Evolutionary conservation across 2,888 invertebrate species (phyloP).

Genomic region (Spatulosminthurus flaviceps): DNA sequence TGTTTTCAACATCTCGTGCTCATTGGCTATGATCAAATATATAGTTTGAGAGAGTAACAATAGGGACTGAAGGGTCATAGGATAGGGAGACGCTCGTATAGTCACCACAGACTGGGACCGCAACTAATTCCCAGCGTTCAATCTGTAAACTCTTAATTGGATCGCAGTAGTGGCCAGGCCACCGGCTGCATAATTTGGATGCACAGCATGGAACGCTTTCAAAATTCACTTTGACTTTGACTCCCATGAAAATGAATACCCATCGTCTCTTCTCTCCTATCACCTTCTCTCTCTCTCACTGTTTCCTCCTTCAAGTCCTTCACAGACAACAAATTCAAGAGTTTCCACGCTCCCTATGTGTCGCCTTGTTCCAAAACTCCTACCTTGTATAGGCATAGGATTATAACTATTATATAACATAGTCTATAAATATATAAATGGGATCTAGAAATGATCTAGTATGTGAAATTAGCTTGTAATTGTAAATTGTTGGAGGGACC

Average conservation of each 20-base stretch:
- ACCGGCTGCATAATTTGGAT: conserved; percentile 37
- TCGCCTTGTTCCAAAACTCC: not conserved
- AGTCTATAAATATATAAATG: too few relatives aligned
- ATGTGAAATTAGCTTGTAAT: too few relatives aligned
- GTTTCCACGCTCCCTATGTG: conserved; percentile 23
- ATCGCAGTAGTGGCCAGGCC: conserved; percentile 40
- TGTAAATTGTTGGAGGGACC: too few relatives aligned
- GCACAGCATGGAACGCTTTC: conserved; percentile 43
- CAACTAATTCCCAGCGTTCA: conserved; percentile 45
- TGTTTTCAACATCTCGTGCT: conserved; percentile 12
- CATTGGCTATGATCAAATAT: not conserved
- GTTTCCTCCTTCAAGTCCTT: too few relatives aligned
- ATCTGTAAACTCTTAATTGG: conserved; percentile 46
- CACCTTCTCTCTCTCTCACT: conserved; percentile 18
- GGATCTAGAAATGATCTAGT: too few relatives aligned
- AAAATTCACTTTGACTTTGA: conserved; percentile 43
- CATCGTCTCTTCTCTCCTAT: conserved; percentile 23
- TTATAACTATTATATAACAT: too few relatives aligned
- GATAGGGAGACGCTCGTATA: not conserved
- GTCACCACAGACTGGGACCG: conserved; percentile 42
- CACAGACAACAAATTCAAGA: conserved; percentile 33
- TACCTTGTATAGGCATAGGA: too few relatives aligned
- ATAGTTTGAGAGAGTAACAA: not conserved
- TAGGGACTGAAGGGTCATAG: not conserved
- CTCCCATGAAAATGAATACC: conserved; percentile 40